Evolutionary conservation across 2,797 vertebrate species (phyloP).

Genomic region (Acipenser transmontanus): DNA sequence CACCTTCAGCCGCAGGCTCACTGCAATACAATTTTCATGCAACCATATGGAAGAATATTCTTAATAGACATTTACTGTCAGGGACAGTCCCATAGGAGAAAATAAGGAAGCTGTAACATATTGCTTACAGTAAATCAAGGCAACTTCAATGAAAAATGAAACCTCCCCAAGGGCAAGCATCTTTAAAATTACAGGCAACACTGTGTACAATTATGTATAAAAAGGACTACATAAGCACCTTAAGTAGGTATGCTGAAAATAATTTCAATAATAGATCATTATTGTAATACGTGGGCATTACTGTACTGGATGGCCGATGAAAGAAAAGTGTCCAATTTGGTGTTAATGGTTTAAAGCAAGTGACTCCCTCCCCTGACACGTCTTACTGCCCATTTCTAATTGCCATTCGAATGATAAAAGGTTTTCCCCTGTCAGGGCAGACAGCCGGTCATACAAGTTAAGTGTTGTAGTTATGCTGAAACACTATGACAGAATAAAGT

Average conservation of each 20-base stretch:
- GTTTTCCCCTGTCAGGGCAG: no score
- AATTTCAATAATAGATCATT: slow-evolving; percentile 39
- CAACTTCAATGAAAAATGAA: slow-evolving; percentile 73
- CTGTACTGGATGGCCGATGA: background rate
- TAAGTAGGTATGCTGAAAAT: slow-evolving; percentile 59
- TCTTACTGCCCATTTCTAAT: no score
- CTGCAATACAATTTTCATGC: slow-evolving; percentile 93
- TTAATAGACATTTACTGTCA: slow-evolving; percentile 94
- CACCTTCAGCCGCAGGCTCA: slow-evolving; percentile 81
- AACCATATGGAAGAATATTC: slow-evolving; percentile 92
- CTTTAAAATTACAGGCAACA: slow-evolving; percentile 73
- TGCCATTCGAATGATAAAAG: no score
- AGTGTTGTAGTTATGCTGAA: no score
- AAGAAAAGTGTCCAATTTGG: no score
- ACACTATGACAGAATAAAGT: no score
- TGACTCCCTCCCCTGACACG: no score
- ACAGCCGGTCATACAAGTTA: no score
- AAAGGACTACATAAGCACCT: slow-evolving; percentile 67
- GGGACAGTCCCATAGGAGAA: slow-evolving; percentile 82
- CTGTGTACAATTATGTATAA: slow-evolving; percentile 81
- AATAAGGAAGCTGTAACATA: slow-evolving; percentile 92
- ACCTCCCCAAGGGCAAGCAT: slow-evolving; percentile 67
- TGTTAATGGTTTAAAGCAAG: no score
- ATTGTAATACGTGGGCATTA: slow-evolving; percentile 3
- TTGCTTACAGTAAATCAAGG: slow-evolving; percentile 88